Evolutionary conservation across 2,888 invertebrate genomes (phyloP).

Genomic region (Zygogramma bicolorata): DNA sequence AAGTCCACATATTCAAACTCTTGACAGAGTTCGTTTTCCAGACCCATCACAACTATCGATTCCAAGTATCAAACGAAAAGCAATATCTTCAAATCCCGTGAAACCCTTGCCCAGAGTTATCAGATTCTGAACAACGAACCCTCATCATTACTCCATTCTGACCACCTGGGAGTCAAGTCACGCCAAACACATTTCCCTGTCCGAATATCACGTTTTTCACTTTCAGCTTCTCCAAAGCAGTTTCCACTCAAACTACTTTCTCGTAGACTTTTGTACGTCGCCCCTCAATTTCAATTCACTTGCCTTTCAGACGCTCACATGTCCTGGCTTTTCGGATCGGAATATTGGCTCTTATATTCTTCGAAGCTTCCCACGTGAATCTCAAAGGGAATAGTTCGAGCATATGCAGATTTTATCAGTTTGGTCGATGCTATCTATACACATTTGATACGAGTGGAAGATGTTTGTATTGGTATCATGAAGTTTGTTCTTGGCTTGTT

Average conservation of each 20-base stretch:
- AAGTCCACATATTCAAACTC: no score
- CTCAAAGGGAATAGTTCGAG: neutral
- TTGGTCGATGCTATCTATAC: neutral
- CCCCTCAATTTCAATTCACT: slow-evolving; percentile 23
- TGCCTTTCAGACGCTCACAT: slow-evolving; percentile 21
- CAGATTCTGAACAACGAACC: neutral
- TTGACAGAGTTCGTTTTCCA: no score
- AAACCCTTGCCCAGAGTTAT: neutral
- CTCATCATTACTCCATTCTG: neutral
- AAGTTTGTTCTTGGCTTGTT: no score
- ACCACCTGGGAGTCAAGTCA: neutral
- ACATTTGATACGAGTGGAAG: neutral
- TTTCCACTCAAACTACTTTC: slow-evolving; percentile 24
- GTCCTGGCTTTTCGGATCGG: neutral
- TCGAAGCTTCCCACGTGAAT: neutral
- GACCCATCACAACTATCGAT: no score
- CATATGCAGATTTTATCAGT: neutral
- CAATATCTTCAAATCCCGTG: no score
- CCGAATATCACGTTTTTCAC: neutral
- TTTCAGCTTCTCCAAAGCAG: neutral
- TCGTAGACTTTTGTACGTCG: slow-evolving; percentile 1
- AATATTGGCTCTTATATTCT: slow-evolving; percentile 10
- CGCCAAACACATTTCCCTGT: neutral
- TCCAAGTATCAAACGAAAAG: no score
- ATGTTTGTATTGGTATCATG: neutral